Evolutionary conservation across 2,888 invertebrate species (phyloP).

Genomic region (Rhagium mordax): DNA sequence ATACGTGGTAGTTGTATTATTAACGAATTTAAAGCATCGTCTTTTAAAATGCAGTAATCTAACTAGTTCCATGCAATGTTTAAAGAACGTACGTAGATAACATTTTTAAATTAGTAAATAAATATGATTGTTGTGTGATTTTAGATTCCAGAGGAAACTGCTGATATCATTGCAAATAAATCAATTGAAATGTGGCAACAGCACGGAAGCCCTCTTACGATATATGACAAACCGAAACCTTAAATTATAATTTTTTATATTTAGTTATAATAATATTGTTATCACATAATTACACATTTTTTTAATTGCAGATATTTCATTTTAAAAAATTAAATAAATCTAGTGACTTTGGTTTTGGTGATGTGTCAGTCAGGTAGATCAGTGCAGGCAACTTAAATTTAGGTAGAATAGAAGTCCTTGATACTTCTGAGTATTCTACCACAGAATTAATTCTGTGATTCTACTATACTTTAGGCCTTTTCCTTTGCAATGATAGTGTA

Average conservation of each 20-base stretch:
- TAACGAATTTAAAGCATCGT: slow-evolving; percentile 80
- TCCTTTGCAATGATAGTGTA: too few relatives aligned
- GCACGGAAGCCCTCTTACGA: slow-evolving; percentile 76
- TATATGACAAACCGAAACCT: slow-evolving; percentile 67
- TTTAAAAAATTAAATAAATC: too few relatives aligned
- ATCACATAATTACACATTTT: background rate
- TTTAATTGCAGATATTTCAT: background rate
- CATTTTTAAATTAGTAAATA: background rate
- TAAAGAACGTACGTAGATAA: slow-evolving; percentile 75
- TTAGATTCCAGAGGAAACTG: slow-evolving; percentile 85
- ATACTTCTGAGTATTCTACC: too few relatives aligned
- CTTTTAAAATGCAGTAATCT: slow-evolving; percentile 76
- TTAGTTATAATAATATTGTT: background rate
- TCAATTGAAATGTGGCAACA: slow-evolving; percentile 90
- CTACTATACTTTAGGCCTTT: too few relatives aligned
- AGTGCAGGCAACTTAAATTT: slow-evolving; percentile 5
- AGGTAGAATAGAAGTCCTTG: too few relatives aligned
- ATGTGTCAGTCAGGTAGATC: background rate
- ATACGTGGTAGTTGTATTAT: slow-evolving; percentile 82
- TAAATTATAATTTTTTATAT: slow-evolving; percentile 18
- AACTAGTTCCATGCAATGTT: slow-evolving; percentile 77
- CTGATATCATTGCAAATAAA: slow-evolving; percentile 88
- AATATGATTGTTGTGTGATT: slow-evolving; percentile 53
- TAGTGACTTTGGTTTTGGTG: background rate
- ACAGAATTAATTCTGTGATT: too few relatives aligned